phyloP scores from a whole-genome alignment of 2,113 vertebrate genomes.

The Carassius carassius region DNA sequence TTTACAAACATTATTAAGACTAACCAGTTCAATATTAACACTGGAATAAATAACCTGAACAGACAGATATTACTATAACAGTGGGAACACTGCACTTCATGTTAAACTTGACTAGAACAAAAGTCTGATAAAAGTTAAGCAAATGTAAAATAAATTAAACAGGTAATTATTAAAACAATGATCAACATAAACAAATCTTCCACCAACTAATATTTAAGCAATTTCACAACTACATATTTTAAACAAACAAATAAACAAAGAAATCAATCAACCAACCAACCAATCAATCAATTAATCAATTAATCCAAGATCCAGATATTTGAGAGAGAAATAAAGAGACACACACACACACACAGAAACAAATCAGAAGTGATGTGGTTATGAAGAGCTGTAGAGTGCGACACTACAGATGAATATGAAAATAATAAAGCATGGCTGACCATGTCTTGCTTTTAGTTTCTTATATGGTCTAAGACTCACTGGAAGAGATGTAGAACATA shows the following conservation, averaged over 20 bases:
- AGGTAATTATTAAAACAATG: too few relatives aligned
- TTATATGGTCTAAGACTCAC: background rate
- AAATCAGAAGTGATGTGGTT: background rate
- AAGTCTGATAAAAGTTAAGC: background rate
- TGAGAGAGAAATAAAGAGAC: too few relatives aligned
- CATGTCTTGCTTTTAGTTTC: background rate
- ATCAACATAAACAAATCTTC: too few relatives aligned
- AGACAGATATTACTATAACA: background rate
- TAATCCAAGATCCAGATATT: background rate
- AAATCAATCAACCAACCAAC: too few relatives aligned
- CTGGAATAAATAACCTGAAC: background rate
- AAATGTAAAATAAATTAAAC: background rate
- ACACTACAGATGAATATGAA: background rate
- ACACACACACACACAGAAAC: background rate
- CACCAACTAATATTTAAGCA: too few relatives aligned
- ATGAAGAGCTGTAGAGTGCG: background rate
- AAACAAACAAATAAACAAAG: too few relatives aligned
- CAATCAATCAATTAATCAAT: too few relatives aligned
- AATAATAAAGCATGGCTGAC: background rate
- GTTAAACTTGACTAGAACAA: background rate
- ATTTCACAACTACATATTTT: too few relatives aligned
- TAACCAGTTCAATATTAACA: conserved; percentile 12
- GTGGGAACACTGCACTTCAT: background rate
- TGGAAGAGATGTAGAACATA: background rate
- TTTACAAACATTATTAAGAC: conserved; percentile 11